These are phyloP conservation scores for Drosophila barbarae DNA, from an alignment of 2,888 invertebrate genomes.

Conservation along the genomic window DNA sequence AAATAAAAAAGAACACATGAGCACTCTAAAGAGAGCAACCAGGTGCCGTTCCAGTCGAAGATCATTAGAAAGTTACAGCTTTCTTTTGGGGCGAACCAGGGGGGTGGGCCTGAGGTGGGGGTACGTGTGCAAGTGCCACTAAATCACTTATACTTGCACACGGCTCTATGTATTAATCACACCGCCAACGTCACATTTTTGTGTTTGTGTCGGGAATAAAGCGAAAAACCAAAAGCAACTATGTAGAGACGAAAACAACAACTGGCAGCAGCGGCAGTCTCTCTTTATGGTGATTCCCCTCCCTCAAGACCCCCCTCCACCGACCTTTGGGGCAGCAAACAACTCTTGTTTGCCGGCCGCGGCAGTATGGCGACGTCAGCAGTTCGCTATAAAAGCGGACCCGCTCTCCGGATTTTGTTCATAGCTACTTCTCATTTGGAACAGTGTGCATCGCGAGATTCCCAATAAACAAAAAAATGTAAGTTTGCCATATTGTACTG, in stretches of 20 bases:
- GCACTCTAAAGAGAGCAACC: slow-evolving; percentile 11
- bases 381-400: slow-evolving; percentile 54
- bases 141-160: slow-evolving; percentile 3
- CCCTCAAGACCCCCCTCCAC: background rate
- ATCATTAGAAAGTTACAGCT: slow-evolving; percentile 66
- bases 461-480: slow-evolving; percentile 48
- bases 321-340: slow-evolving; percentile 21
- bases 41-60: slow-evolving; percentile 21
- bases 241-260: slow-evolving; percentile 33
- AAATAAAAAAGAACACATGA: background rate
- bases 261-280: slow-evolving; percentile 14
- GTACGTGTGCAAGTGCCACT: slow-evolving; percentile 3
- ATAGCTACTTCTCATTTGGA: slow-evolving; percentile 58
- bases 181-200: slow-evolving; percentile 25
- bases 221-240: slow-evolving; percentile 15
- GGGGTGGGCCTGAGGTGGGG: slow-evolving; percentile 11
- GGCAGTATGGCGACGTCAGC: slow-evolving; percentile 25
- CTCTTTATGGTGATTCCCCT: slow-evolving; percentile 24
- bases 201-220: slow-evolving; percentile 4
- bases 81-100: slow-evolving; percentile 35
- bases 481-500: slow-evolving; percentile 44
- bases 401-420: slow-evolving; percentile 42
- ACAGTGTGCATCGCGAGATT: slow-evolving; percentile 56
- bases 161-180: slow-evolving; percentile 26
- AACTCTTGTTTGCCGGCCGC: slow-evolving; percentile 44